phyloP scores from a whole-genome alignment of 1,140 invertebrate species.

The Cylas formicarius region DNA sequence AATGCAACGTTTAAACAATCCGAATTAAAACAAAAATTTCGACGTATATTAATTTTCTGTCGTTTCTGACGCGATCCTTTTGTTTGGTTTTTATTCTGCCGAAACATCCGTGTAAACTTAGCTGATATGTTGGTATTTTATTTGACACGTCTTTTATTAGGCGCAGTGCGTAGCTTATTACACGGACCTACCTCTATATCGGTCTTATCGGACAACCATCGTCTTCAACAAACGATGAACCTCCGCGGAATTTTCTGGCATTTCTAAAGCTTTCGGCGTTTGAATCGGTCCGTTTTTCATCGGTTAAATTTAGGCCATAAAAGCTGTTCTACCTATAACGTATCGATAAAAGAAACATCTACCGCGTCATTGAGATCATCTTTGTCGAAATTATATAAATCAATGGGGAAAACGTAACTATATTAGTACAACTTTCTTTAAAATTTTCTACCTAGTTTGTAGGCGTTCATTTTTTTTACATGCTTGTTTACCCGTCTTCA shows the following conservation, averaged over 20 bases:
- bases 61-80: conserved; percentile 21
- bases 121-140: conserved; percentile 22
- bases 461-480: background rate
- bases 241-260: too few relatives aligned
- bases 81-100: conserved; percentile 14
- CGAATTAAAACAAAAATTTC: too few relatives aligned
- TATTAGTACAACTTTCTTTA: background rate
- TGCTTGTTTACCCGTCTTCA: background rate
- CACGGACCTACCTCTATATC: conserved; percentile 12
- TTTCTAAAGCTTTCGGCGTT: conserved; percentile 14
- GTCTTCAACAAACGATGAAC: too few relatives aligned
- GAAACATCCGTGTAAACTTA: conserved; percentile 14
- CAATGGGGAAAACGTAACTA: background rate
- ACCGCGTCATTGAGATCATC: conserved; percentile 14
- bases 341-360: conserved; percentile 8
- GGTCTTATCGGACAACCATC: background rate
- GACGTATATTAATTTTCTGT: too few relatives aligned
- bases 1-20: too few relatives aligned
- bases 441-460: background rate
- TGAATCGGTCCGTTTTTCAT: conserved; percentile 12
- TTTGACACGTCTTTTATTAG: conserved; percentile 19
- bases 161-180: conserved; percentile 5
- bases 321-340: conserved; percentile 11
- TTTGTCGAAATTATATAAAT: background rate
- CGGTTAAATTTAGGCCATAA: conserved; percentile 10